Evolutionary conservation across 2,113 vertebrate species (phyloP).

Genomic region (Eurypyga helias): DNA sequence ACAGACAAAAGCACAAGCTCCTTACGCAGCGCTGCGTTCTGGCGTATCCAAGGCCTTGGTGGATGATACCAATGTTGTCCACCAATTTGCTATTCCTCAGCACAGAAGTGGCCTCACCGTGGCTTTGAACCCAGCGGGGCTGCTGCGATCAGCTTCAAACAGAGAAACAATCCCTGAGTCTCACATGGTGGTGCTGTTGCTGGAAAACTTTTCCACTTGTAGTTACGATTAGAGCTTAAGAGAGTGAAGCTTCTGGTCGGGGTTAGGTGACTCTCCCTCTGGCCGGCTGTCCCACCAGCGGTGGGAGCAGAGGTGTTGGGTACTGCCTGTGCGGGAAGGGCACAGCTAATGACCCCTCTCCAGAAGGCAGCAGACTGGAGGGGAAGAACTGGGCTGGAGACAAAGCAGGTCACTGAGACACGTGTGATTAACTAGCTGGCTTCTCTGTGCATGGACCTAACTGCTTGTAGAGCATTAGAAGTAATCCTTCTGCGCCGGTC

Average conservation of each 20-base stretch:
- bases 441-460: not conserved
- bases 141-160: not conserved
- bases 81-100: not conserved
- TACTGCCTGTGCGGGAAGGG: not conserved
- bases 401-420: constrained; percentile 6
- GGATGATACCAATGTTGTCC: not conserved
- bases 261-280: not conserved
- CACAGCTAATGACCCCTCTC: not conserved
- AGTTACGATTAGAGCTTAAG: not conserved
- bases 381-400: not conserved
- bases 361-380: not conserved
- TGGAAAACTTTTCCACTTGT: not conserved
- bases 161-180: not conserved
- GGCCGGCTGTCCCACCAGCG: not conserved
- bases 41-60: not conserved
- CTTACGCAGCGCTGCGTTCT: not conserved
- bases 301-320: not conserved
- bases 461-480: not conserved
- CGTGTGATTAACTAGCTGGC: not conserved
- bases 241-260: not conserved
- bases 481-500: not conserved
- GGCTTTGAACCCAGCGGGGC: not conserved
- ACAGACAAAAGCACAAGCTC: not conserved
- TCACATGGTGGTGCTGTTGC: not conserved
- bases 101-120: not conserved